Evolutionary conservation across 2,888 invertebrate genomes (phyloP).

Genomic region (Gisinianus flammeolus): DNA sequence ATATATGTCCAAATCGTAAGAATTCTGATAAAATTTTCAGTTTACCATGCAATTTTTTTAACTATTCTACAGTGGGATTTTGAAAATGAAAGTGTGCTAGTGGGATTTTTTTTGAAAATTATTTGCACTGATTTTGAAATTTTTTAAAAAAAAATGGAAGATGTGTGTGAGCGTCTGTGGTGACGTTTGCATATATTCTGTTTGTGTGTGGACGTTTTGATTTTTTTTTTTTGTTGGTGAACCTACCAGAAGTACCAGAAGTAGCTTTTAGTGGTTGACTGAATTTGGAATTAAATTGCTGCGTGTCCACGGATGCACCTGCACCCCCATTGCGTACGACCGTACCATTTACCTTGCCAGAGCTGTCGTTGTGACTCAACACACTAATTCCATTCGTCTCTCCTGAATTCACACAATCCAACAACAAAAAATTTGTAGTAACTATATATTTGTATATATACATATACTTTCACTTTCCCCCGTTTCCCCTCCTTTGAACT

Average conservation of each 20-base stretch:
- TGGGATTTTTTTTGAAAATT: neutral
- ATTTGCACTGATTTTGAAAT: neutral
- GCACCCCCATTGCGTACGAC: conserved; percentile 31
- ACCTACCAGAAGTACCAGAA: conserved; percentile 49
- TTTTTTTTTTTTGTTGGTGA: no score
- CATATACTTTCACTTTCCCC: no score
- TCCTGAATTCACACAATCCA: conserved; percentile 38
- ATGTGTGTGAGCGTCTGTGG: neutral
- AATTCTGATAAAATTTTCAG: no score
- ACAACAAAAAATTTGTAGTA: no score
- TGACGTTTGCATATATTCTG: no score
- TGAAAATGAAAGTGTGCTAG: no score
- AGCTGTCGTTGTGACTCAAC: conserved; percentile 37
- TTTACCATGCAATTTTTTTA: no score
- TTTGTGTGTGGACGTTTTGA: no score
- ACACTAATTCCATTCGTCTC: conserved; percentile 42
- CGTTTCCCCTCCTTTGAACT: no score
- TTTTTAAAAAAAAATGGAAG: conserved; percentile 9
- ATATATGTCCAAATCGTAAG: no score
- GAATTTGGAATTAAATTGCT: conserved; percentile 39
- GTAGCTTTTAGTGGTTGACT: conserved; percentile 50
- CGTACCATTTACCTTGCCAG: conserved; percentile 37
- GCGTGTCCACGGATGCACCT: conserved; percentile 39
- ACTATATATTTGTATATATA: no score
- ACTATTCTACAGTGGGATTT: no score